Evolutionary conservation across 2,113 vertebrate species (phyloP).

Genomic region (Pelodiscus sinensis): DNA sequence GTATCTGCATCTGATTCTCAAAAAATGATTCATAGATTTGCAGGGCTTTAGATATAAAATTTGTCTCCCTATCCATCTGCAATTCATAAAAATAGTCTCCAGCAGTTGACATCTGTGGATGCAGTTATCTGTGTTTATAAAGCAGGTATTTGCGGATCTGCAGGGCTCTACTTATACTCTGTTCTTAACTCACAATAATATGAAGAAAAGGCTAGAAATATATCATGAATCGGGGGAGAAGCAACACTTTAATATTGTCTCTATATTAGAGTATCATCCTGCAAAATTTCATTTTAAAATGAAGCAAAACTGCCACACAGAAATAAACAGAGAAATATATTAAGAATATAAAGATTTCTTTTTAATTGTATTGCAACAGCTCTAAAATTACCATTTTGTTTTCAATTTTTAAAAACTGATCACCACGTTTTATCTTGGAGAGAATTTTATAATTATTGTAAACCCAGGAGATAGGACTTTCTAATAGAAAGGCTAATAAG

Average conservation of each 20-base stretch:
- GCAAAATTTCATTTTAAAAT: background rate
- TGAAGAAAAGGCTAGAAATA: background rate
- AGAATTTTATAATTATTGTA: background rate
- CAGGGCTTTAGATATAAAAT: too few relatives aligned
- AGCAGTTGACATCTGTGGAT: too few relatives aligned
- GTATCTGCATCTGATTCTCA: too few relatives aligned
- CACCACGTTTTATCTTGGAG: background rate
- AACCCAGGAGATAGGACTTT: background rate
- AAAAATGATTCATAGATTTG: too few relatives aligned
- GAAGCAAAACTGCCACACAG: background rate
- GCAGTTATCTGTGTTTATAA: too few relatives aligned
- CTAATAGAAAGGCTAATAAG: constrained; percentile 3
- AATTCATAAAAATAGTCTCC: too few relatives aligned
- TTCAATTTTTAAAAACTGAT: background rate
- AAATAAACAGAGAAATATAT: background rate
- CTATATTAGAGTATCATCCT: background rate
- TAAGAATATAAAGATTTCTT: background rate
- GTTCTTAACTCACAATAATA: too few relatives aligned
- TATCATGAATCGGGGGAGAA: background rate
- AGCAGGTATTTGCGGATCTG: too few relatives aligned
- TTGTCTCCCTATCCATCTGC: too few relatives aligned
- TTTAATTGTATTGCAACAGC: background rate
- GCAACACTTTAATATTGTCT: background rate
- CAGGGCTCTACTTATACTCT: too few relatives aligned
- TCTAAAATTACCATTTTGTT: background rate